A percentile compares a stretch with the other conserved stretches of the same genome.
Conservation (phyloP, 1,140 invertebrate genomes). For the Eciton burchellii region DNA sequence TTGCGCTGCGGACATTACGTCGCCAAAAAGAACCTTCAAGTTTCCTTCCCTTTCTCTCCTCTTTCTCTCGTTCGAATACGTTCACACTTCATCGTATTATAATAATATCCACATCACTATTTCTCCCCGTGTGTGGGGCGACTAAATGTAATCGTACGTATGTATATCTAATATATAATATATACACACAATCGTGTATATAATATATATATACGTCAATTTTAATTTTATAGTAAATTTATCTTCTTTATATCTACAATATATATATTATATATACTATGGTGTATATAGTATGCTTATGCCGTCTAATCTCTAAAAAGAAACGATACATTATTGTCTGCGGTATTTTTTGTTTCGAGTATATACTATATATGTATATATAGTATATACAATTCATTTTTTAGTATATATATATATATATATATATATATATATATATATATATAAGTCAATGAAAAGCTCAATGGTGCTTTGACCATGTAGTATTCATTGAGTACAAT, state of each 20-base stretch:
- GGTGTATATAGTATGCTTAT: conserved; percentile 71
- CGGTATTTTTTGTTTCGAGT: conserved; percentile 78
- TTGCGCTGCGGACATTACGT: conserved; percentile 46
- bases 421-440: conserved; percentile 69
- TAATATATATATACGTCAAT: conserved; percentile 54
- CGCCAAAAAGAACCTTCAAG: conserved; percentile 26
- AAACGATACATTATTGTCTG: conserved; percentile 85
- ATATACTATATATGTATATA: conserved; percentile 74
- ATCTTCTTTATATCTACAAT: conserved; percentile 58
- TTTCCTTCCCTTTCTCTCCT: conserved; percentile 47
- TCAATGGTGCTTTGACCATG: conserved; percentile 81
- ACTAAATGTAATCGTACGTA: conserved; percentile 72
- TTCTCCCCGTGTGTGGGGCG: conserved; percentile 38
- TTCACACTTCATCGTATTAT: conserved; percentile 57
- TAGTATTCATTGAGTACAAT: conserved; percentile 75
- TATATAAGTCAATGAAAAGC: conserved; percentile 82
- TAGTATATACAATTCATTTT: conserved; percentile 69
- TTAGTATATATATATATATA: conserved; percentile 66
- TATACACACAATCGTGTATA: conserved; percentile 62
- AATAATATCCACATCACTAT: conserved; percentile 70
- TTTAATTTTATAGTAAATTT: conserved; percentile 61
- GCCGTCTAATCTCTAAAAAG: conserved; percentile 78
- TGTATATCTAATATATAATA: conserved; percentile 63
- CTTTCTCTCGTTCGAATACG: conserved; percentile 41
- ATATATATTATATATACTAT: conserved; percentile 65